Base-by-base conservation (phyloP, 2,797 vertebrate genomes). In the Benthosema pterotum region DNA sequence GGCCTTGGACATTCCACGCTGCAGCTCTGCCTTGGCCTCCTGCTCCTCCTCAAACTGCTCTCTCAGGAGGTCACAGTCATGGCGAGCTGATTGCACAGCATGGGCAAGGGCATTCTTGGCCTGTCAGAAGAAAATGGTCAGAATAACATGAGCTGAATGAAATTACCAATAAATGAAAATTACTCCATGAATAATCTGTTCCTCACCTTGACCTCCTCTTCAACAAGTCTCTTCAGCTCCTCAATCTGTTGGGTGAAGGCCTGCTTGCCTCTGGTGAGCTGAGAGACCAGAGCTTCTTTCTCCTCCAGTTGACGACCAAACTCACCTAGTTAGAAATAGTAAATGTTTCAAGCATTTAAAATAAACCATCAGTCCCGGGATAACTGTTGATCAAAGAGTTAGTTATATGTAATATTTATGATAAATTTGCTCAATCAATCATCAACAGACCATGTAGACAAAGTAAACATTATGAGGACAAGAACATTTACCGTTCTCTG, bases 31-130 rank as follows among this genome's bases (percentile, higher is more conserved):
- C 73, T 95, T 96, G 67, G 94, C 94, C 72, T 96, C 95, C 11
- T 83, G 93, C 72, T 96, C 94, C 74, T 95, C 94, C 71, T 95
- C 94, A 15, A 82, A 95, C 74, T 95, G 94, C 78, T 95, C 94
- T 65, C 95, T 86, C 66, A 95, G 90, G 72, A 95, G 91, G 70
- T 95, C 94, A 45, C 94, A 95, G 76, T 95, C 94, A 6, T 94
- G 94, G 5, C 93, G 91, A 12, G 94, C 65, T 0, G 93, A 95
- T 65, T 95, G 94, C 18, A 95, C 72, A 0, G 78, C 87, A 0
- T 95, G 94, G 0, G 94, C 94, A 77, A 95, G 81, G 11, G 94
- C 92, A 0, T 94, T 95, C 83, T 96, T 96, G 4, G 93, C 93
- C 94, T 95, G 28, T 32, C 5, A 32, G 8, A 8, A 28, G 2